phyloP scores from a whole-genome alignment of 2,888 invertebrate genomes.

The Mesodorylaimus sp. region DNA sequence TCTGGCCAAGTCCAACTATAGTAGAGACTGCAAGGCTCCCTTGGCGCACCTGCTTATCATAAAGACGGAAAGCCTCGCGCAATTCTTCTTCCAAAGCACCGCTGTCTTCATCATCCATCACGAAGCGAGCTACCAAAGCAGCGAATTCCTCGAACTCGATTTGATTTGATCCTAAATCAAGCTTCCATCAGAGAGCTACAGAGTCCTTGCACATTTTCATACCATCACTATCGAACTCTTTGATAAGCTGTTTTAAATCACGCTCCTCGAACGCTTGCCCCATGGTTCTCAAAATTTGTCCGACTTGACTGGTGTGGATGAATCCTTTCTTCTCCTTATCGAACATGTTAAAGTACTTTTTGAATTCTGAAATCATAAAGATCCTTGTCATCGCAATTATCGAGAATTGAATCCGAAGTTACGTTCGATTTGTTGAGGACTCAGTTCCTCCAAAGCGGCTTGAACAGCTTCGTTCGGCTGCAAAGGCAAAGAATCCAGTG shows the following conservation, averaged over 20 bases:
- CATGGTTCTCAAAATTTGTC: slow-evolving; percentile 83
- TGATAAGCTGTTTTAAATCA: slow-evolving; percentile 86
- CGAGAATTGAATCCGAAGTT: not conserved
- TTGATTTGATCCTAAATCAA: no score
- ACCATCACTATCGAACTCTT: slow-evolving; percentile 87
- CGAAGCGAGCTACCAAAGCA: slow-evolving; percentile 79
- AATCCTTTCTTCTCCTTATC: slow-evolving; percentile 81
- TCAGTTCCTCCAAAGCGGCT: slow-evolving; percentile 25
- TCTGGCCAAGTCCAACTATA: no score
- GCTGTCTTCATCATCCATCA: slow-evolving; percentile 70
- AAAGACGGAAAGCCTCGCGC: slow-evolving; percentile 92
- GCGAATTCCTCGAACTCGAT: slow-evolving; percentile 86
- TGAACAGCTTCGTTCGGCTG: no score
- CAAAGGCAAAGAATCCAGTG: no score
- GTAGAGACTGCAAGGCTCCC: no score
- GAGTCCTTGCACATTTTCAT: no score
- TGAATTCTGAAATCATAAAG: slow-evolving; percentile 49
- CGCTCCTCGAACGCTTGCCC: slow-evolving; percentile 90
- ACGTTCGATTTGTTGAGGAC: slow-evolving; percentile 27
- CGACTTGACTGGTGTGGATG: slow-evolving; percentile 82
- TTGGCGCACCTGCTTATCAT: slow-evolving; percentile 65
- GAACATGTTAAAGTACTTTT: slow-evolving; percentile 88
- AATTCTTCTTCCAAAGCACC: slow-evolving; percentile 94
- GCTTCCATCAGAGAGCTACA: no score
- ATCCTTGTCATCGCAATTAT: not conserved